A percentile compares a stretch with the other conserved stretches of the same genome.
These are phyloP conservation scores for Redunca redunca DNA, from an alignment of 2,113 vertebrate genomes.

Conservation along the genomic window DNA sequence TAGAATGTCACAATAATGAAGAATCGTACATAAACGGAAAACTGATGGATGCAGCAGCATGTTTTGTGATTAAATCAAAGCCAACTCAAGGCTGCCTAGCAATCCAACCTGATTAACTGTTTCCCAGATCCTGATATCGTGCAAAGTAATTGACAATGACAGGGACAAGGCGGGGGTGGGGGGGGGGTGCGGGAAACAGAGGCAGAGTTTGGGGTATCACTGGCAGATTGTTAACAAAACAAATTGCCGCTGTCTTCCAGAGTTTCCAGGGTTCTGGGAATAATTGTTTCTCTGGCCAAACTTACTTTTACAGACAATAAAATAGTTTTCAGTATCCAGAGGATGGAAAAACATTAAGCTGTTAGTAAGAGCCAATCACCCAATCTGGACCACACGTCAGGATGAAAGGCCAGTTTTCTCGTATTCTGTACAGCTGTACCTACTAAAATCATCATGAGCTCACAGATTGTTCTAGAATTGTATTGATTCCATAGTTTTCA, in stretches of 20 bases:
- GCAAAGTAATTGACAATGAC: conserved; percentile 53
- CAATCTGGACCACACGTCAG: neutral
- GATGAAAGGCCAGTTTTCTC: neutral
- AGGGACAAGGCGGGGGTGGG: conserved; percentile 51
- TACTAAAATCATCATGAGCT: neutral
- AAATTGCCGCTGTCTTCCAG: conserved; percentile 1
- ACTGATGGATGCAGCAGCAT: conserved; percentile 52
- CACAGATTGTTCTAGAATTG: neutral
- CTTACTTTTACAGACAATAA: conserved; percentile 22
- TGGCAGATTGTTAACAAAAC: conserved; percentile 56
- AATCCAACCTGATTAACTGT: conserved; percentile 69
- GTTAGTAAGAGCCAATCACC: neutral
- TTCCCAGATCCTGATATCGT: conserved; percentile 61
- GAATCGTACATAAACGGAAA: conserved; percentile 38
- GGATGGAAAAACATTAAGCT: neutral
- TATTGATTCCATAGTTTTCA: neutral
- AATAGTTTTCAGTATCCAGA: neutral
- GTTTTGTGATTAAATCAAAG: conserved; percentile 72
- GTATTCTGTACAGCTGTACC: neutral
- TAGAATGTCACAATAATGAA: conserved; percentile 42
- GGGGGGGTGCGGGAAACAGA: conserved; percentile 53
- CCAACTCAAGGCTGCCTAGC: conserved; percentile 56
- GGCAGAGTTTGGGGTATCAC: neutral
- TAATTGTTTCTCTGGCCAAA: conserved; percentile 17
- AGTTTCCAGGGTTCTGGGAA: neutral